These are phyloP conservation scores for Sesamia nonagrioides DNA, from an alignment of 1,140 invertebrate species.

Conservation along the genomic window DNA sequence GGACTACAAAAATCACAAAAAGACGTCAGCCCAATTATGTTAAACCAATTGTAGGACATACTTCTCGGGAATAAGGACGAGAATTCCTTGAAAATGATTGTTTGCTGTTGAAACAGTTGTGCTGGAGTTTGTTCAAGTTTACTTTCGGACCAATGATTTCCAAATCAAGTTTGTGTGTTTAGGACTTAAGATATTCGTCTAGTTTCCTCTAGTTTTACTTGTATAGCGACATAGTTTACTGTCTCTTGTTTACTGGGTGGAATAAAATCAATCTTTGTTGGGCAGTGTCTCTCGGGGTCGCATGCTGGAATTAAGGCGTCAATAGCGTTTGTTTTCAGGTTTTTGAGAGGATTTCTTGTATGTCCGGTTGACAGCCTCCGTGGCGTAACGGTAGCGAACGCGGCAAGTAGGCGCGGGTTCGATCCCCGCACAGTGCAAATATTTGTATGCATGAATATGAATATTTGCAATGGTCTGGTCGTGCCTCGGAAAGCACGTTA, in stretches of 20 bases:
- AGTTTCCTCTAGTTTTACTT: constrained; percentile 49
- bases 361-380: too few relatives aligned
- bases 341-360: neutral
- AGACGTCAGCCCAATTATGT: neutral
- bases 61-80: neutral
- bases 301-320: neutral
- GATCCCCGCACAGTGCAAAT: too few relatives aligned
- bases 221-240: constrained; percentile 44
- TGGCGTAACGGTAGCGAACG: too few relatives aligned
- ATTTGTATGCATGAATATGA: too few relatives aligned
- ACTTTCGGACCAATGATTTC: constrained; percentile 60
- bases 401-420: too few relatives aligned
- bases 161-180: constrained; percentile 69
- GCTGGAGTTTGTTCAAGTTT: constrained; percentile 58
- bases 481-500: too few relatives aligned
- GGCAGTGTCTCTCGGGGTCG: neutral
- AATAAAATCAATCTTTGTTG: constrained; percentile 31
- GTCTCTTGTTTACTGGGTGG: constrained; percentile 17
- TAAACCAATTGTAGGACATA: constrained; percentile 2
- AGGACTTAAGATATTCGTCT: constrained; percentile 60
- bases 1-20: constrained; percentile 1
- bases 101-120: constrained; percentile 2
- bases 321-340: neutral
- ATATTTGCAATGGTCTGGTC: too few relatives aligned
- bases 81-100: neutral